phyloP scores from a whole-genome alignment of 1,140 invertebrate genomes.

The Prorops nasuta region DNA sequence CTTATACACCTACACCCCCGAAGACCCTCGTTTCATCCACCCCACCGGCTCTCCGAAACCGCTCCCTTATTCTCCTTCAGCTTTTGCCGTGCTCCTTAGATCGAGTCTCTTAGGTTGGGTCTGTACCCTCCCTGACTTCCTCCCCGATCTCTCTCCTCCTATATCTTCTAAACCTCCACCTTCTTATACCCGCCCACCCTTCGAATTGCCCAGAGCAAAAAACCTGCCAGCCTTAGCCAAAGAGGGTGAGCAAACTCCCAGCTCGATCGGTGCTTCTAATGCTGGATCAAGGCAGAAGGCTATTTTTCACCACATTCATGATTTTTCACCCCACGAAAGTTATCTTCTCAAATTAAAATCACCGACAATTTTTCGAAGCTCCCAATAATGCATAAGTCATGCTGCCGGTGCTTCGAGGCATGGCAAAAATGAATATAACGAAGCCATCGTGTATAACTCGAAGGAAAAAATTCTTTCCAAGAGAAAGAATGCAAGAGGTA shows the following conservation, averaged over 20 bases:
- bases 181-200: slow-evolving; percentile 19
- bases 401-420: neutral
- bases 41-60: slow-evolving; percentile 26
- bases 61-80: slow-evolving; percentile 44
- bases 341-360: neutral
- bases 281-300: slow-evolving; percentile 37
- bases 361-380: neutral
- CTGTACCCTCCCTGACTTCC: slow-evolving; percentile 22
- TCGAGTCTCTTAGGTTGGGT: slow-evolving; percentile 52
- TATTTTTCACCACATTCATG: slow-evolving; percentile 42
- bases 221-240: slow-evolving; percentile 40
- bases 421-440: neutral
- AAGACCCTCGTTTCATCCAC: slow-evolving; percentile 33
- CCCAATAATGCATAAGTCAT: neutral
- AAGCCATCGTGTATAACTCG: neutral
- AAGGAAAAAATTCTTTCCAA: neutral
- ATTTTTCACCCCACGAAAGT: slow-evolving; percentile 15
- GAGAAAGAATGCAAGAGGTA: neutral
- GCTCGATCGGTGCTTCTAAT: slow-evolving; percentile 21
- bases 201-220: slow-evolving; percentile 44
- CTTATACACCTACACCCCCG: too few species aligned
- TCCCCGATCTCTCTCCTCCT: too few species aligned
- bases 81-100: slow-evolving; percentile 39
- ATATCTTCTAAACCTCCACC: too few species aligned
- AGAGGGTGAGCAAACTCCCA: slow-evolving; percentile 14